phyloP scores from a whole-genome alignment of 2,113 vertebrate genomes.

The Alces alces region DNA sequence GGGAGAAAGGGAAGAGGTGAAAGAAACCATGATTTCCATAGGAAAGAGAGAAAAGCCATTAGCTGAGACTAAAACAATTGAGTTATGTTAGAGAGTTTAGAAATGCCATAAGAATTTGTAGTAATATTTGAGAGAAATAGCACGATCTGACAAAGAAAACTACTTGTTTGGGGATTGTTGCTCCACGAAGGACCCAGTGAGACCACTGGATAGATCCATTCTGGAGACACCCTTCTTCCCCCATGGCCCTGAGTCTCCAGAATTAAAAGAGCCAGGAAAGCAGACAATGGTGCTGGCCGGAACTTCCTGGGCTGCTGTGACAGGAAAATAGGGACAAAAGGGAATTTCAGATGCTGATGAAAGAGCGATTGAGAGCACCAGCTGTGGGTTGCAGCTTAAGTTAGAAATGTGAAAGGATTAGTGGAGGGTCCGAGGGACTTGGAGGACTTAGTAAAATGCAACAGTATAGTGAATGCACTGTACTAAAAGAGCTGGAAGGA shows the following conservation, averaged over 20 bases:
- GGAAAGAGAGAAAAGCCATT: neutral
- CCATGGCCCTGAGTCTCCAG: neutral
- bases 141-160: neutral
- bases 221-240: neutral
- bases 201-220: neutral
- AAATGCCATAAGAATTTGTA: neutral
- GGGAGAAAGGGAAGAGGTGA: neutral
- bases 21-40: neutral
- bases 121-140: neutral
- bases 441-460: neutral
- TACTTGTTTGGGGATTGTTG: neutral
- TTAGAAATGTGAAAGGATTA: neutral
- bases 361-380: neutral
- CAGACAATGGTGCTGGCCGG: neutral
- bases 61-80: neutral
- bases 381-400: neutral
- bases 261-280: neutral
- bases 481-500: neutral
- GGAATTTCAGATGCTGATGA: neutral
- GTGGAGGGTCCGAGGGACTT: neutral
- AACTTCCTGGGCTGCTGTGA: neutral
- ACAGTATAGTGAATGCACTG: neutral
- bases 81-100: neutral
- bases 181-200: neutral
- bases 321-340: neutral